A percentile compares a stretch with the other conserved stretches of the same genome.
Evolutionary conservation across 2,797 vertebrate genomes (phyloP).

Genomic region (Microctenopoma steveboyesi): DNA sequence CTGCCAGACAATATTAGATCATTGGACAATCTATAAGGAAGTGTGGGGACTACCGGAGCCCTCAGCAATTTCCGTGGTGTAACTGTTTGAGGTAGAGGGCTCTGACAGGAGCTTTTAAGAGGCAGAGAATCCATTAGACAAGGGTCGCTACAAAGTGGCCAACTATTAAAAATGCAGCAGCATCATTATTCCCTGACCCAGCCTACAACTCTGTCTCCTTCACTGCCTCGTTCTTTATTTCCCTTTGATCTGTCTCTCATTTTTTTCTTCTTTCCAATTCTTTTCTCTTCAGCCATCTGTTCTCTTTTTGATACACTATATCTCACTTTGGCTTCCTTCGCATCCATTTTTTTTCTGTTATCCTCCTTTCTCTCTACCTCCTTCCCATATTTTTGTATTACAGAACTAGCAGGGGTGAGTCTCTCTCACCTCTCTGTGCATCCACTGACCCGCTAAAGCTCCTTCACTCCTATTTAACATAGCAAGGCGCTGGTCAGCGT

Average conservation of each 20-base stretch:
- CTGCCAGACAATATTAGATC: slow-evolving; percentile 60
- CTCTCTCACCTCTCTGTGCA: slow-evolving; percentile 38
- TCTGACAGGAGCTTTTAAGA: slow-evolving; percentile 81
- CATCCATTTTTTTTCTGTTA: slow-evolving; percentile 28
- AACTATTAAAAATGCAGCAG: slow-evolving; percentile 88
- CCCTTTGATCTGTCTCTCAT: slow-evolving; percentile 58
- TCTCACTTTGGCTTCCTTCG: slow-evolving; percentile 40
- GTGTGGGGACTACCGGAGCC: slow-evolving; percentile 60
- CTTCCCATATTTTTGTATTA: slow-evolving; percentile 58
- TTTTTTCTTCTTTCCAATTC: slow-evolving; percentile 33
- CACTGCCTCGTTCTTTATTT: slow-evolving; percentile 66
- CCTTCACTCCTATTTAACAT: slow-evolving; percentile 53
- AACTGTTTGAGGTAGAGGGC: slow-evolving; percentile 72
- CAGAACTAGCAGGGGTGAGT: slow-evolving; percentile 55
- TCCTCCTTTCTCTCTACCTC: slow-evolving; percentile 32
- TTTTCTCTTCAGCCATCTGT: slow-evolving; percentile 63
- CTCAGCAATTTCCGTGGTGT: slow-evolving; percentile 69
- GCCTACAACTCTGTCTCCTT: slow-evolving; percentile 72
- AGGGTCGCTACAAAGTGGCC: slow-evolving; percentile 85
- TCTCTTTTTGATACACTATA: slow-evolving; percentile 49
- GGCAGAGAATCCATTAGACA: slow-evolving; percentile 85
- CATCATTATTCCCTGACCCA: slow-evolving; percentile 82
- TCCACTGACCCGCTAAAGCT: slow-evolving; percentile 54
- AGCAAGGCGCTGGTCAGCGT: slow-evolving; percentile 61
- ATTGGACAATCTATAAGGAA: slow-evolving; percentile 60